A percentile compares a stretch with the other conserved stretches of the same genome.
Evolutionary conservation across 2,888 invertebrate species (phyloP).

Genomic region (Tipula vernalis): DNA sequence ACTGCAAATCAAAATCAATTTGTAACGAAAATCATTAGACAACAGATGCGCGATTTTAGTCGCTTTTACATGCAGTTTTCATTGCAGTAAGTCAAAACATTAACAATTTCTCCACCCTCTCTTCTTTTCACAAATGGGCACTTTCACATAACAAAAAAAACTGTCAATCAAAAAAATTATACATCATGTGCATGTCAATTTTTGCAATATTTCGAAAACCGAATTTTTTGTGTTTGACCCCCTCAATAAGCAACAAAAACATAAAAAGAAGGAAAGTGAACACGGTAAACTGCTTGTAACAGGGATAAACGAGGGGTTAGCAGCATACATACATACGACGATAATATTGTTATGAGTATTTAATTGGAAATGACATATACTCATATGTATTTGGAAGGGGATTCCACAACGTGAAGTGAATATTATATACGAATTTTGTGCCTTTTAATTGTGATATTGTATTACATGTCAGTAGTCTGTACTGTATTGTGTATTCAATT

Average conservation of each 20-base stretch:
- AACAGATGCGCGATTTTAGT: neutral
- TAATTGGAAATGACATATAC: neutral
- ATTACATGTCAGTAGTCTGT: neutral
- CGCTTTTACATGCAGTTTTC: neutral
- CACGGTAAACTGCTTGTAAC: neutral
- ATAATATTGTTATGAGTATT: neutral
- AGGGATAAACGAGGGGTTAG: neutral
- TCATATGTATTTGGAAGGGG: neutral
- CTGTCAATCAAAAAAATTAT: neutral
- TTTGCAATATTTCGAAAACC: neutral
- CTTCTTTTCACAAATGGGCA: neutral
- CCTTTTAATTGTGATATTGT: neutral
- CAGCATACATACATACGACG: neutral
- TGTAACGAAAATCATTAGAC: neutral
- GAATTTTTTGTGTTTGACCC: neutral
- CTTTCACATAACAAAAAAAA: neutral
- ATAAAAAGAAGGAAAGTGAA: neutral
- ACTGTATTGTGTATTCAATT: neutral
- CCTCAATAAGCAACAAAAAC: neutral
- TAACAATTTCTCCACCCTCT: neutral
- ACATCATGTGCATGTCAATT: neutral
- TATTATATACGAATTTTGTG: neutral
- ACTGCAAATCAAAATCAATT: neutral
- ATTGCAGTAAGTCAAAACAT: neutral
- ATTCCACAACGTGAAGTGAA: neutral